These are phyloP conservation scores for Hedychridium roseum DNA, from an alignment of 2,888 invertebrate species.

Conservation along the genomic window DNA sequence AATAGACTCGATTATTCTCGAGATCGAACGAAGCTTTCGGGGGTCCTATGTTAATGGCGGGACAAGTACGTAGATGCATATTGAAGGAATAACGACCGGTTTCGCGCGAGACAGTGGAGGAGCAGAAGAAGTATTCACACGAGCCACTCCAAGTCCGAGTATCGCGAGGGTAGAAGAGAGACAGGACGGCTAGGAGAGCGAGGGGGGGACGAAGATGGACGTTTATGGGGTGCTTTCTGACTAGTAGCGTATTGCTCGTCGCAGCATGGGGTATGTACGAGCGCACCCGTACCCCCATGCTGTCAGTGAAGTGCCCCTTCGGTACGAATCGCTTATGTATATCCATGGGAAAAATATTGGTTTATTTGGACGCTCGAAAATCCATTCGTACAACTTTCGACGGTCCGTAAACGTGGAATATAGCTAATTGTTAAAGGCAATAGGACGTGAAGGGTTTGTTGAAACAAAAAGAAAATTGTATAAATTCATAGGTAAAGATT, in stretches of 20 bases:
- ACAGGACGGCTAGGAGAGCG: too few species aligned
- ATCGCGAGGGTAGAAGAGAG: too few species aligned
- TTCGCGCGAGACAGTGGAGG: constrained; percentile 45
- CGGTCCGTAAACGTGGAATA: too few species aligned
- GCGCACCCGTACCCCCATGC: constrained; percentile 53
- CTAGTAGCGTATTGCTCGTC: constrained; percentile 57
- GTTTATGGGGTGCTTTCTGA: constrained; percentile 49
- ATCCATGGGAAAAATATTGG: constrained; percentile 62
- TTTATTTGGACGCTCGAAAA: constrained; percentile 51
- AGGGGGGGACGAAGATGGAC: constrained; percentile 45
- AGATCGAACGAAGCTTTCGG: too few species aligned
- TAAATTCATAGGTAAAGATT: too few species aligned
- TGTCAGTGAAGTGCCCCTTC: constrained; percentile 51
- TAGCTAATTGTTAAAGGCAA: too few species aligned
- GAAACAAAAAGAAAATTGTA: too few species aligned
- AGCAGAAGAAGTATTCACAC: constrained; percentile 52
- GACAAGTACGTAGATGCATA: too few species aligned
- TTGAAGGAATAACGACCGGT: constrained; percentile 40
- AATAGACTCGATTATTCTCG: too few species aligned
- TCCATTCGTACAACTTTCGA: constrained; percentile 21
- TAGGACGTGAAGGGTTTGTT: too few species aligned
- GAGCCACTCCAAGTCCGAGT: constrained; percentile 38
- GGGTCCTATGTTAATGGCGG: too few species aligned
- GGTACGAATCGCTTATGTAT: constrained; percentile 51
- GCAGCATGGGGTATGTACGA: constrained; percentile 52